Conservation (phyloP, 1,140 invertebrate genomes). For the Camponotus floridanus region DNA sequence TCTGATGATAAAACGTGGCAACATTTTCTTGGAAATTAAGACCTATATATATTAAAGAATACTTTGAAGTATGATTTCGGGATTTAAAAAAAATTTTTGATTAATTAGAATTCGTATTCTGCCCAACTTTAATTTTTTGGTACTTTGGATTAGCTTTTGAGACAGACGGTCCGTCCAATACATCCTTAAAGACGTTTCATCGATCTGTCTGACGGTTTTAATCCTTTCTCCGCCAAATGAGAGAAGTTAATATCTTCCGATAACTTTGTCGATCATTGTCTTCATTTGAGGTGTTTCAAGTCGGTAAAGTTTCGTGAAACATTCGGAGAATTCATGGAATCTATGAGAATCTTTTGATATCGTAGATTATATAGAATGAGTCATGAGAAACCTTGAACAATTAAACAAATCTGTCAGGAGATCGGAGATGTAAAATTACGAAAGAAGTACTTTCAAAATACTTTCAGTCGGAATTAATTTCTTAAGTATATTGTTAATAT, state of each 20-base stretch:
- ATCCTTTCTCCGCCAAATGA: neutral
- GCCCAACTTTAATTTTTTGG: too few relatives aligned
- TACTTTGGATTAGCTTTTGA: too few relatives aligned
- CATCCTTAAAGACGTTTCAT: neutral
- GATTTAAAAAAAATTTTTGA: too few relatives aligned
- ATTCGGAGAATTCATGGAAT: neutral
- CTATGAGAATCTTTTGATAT: neutral
- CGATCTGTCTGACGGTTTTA: neutral
- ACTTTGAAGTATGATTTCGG: too few relatives aligned
- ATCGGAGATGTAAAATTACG: neutral
- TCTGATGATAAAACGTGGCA: too few relatives aligned
- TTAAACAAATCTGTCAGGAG: neutral
- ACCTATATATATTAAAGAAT: too few relatives aligned
- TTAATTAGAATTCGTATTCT: too few relatives aligned
- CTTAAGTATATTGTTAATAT: too few relatives aligned
- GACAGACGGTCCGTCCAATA: too few relatives aligned
- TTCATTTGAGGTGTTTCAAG: neutral
- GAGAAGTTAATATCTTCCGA: neutral
- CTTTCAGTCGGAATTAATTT: too few relatives aligned
- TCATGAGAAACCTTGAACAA: neutral
- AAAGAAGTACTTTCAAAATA: too few relatives aligned
- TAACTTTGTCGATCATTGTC: neutral
- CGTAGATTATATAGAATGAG: neutral
- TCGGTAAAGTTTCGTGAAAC: neutral
- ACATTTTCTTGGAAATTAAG: too few relatives aligned